Base-by-base conservation (phyloP, 1,140 invertebrate species). In the Cydia amplana region DNA sequence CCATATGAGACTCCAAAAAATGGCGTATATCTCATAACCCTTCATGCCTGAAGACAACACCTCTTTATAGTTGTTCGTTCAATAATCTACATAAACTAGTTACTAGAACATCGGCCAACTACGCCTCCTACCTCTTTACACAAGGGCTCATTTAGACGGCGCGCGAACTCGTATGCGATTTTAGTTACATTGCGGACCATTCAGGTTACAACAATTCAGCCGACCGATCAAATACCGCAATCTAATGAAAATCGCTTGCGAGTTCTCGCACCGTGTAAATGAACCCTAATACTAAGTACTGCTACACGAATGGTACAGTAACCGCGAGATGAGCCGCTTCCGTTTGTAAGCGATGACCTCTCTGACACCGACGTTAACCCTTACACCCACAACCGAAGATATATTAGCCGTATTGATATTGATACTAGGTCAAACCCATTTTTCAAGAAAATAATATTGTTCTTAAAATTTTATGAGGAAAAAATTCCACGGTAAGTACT, bases 291-390 rank as follows among this genome's bases (percentile, higher is more conserved):
- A 40, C 16, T 18, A 51, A 0, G 0, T n/a, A 51, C 49, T 18
- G n/a, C 49, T 49, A 23, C 0, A 60, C 20, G 6, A 60, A 60
- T 60, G 55, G 51, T 55, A 55, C 20, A 60, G 9, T 23, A 23
- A 23, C n/a, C 16, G 9, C 55, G 75, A 82, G 80, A 84, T 83
- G 82, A 74, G 82, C 79, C 77, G 81, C 81, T 84, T 84, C 82
- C 84, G 82, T 83, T 81, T 23, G 81, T 83, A 83, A 82, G 74
- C 77, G 80, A 84, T 87, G 87, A 87, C 85, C 87, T 82, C 83
- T 82, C 32, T 78, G 76, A 79, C 82, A 79, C 80, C 72, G 20
- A 60, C 55, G 18, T 2, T 60, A 60, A 60, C 55, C 55, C 55
- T 60, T 60, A 20, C 55, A 60, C 55, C 55, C 55, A 60, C 18